A percentile compares a stretch with the other conserved stretches of the same genome.
These are phyloP conservation scores for Neodiprion virginianus DNA, from an alignment of 1,140 invertebrate species.

Conservation along the genomic window DNA sequence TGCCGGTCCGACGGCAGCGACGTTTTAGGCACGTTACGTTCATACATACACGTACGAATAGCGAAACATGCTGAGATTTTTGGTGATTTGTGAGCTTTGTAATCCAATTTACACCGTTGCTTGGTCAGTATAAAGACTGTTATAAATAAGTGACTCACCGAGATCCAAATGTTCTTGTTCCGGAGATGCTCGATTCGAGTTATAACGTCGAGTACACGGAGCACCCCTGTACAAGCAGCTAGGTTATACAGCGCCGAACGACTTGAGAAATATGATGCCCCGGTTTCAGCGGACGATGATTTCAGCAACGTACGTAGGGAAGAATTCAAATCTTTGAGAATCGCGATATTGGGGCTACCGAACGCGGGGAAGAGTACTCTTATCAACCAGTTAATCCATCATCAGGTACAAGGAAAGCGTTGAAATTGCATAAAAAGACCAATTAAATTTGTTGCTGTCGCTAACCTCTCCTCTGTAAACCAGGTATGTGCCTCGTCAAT, in stretches of 20 bases:
- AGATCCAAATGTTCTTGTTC: background rate
- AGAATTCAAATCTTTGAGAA: slow-evolving; percentile 69
- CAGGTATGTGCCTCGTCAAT: slow-evolving; percentile 86
- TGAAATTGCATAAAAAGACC: background rate
- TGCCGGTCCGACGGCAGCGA: no score
- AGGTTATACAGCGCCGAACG: background rate
- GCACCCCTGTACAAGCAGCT: background rate
- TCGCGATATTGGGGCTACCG: slow-evolving; percentile 88
- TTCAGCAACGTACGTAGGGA: background rate
- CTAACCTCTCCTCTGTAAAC: background rate
- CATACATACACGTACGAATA: no score
- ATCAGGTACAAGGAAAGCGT: slow-evolving; percentile 68
- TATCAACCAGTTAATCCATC: slow-evolving; percentile 82
- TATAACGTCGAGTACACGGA: background rate
- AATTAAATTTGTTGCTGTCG: background rate
- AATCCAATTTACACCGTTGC: no score
- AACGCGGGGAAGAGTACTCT: slow-evolving; percentile 96
- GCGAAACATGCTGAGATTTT: no score
- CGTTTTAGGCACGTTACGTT: no score
- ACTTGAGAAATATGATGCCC: background rate
- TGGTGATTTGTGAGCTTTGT: no score
- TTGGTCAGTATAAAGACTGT: background rate
- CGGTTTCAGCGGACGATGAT: slow-evolving; percentile 8
- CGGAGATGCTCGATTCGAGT: background rate
- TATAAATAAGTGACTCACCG: background rate